These are phyloP conservation scores for Aricia artaxerxes DNA, from an alignment of 2,888 invertebrate species.

Conservation along the genomic window DNA sequence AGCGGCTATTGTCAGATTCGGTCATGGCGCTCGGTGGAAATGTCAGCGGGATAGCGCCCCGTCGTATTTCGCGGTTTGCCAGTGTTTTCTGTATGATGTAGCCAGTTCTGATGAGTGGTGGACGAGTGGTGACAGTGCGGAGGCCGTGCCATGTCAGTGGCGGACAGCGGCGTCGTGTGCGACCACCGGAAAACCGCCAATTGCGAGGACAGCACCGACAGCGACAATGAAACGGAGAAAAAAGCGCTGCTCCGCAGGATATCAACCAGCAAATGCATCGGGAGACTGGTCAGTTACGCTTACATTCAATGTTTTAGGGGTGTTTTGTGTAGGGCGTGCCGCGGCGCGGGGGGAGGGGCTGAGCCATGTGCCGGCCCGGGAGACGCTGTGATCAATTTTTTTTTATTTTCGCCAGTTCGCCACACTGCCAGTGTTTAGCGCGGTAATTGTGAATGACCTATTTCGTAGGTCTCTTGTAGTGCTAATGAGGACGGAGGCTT, in stretches of 20 bases:
- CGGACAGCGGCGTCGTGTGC: slow-evolving; percentile 54
- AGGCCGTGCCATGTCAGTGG: slow-evolving; percentile 72
- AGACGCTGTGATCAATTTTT: slow-evolving; percentile 55
- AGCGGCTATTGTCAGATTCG: slow-evolving; percentile 66
- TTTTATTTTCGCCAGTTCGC: slow-evolving; percentile 51
- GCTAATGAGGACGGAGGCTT: slow-evolving; percentile 13
- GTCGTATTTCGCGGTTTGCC: slow-evolving; percentile 62
- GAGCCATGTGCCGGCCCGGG: slow-evolving; percentile 58
- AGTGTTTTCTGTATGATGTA: slow-evolving; percentile 75
- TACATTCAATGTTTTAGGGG: background rate
- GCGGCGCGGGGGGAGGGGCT: slow-evolving; percentile 48
- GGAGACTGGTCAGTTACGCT: slow-evolving; percentile 83
- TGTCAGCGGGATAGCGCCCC: slow-evolving; percentile 69
- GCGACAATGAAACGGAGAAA: slow-evolving; percentile 91
- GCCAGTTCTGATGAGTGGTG: slow-evolving; percentile 63
- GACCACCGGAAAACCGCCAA: slow-evolving; percentile 60
- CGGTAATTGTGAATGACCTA: slow-evolving; percentile 49
- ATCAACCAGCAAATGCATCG: slow-evolving; percentile 91
- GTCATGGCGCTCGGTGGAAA: slow-evolving; percentile 75
- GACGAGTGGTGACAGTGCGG: slow-evolving; percentile 61
- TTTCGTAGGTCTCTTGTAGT: slow-evolving; percentile 31
- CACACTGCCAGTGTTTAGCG: slow-evolving; percentile 42
- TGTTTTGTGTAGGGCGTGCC: slow-evolving; percentile 57
- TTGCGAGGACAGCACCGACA: slow-evolving; percentile 83
- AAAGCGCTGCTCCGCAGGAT: slow-evolving; percentile 88